A percentile compares a stretch with the other conserved stretches of the same genome.
phyloP scores from a whole-genome alignment of 2,797 vertebrate genomes.

The Bothrops alternatus region DNA sequence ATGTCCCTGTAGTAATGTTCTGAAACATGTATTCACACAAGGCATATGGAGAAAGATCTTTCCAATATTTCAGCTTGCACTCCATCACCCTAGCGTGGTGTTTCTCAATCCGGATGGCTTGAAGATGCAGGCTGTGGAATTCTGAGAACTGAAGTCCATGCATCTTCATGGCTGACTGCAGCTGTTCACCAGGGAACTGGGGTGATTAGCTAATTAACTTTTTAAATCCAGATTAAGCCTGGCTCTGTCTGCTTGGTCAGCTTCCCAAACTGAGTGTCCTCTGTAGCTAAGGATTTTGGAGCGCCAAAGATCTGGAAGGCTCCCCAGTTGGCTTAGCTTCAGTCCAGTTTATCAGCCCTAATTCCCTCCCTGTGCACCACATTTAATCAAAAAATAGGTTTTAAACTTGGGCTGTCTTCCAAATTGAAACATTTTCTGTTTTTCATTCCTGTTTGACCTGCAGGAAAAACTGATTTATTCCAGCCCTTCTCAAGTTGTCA shows the following conservation, averaged over 20 bases:
- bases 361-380: neutral
- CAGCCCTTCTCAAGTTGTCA: neutral
- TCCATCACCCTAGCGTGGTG: neutral
- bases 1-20: neutral
- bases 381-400: neutral
- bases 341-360: neutral
- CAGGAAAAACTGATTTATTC: neutral
- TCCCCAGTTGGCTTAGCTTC: neutral
- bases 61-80: neutral
- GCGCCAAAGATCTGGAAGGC: neutral
- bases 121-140: neutral
- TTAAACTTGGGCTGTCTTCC: neutral
- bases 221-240: neutral
- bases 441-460: neutral
- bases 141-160: neutral
- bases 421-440: neutral
- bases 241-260: neutral
- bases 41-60: neutral
- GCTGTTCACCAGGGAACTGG: neutral
- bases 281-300: neutral
- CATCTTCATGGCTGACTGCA: neutral
- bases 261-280: neutral
- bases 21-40: neutral
- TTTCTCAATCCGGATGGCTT: neutral
- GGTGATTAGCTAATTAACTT: neutral